Conservation (phyloP, 2,113 vertebrate genomes). For the Phaethon lepturus region DNA sequence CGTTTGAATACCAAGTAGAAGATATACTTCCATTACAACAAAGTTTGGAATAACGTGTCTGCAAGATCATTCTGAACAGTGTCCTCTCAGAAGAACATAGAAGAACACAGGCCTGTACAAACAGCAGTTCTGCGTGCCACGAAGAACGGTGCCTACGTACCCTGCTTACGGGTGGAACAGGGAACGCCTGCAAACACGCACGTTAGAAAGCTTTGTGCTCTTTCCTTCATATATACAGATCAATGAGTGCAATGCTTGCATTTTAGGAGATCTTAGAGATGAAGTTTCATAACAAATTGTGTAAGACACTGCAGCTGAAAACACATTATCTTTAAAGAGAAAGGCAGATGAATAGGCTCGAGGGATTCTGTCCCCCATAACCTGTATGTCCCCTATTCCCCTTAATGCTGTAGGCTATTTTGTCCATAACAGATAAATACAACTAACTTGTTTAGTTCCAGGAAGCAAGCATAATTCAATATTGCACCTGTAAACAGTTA, state of each 20-base stretch:
- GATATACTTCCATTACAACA: neutral
- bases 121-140: neutral
- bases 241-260: neutral
- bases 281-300: neutral
- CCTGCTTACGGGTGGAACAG: rapidly evolving
- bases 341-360: neutral
- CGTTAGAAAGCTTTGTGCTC: neutral
- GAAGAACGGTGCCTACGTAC: rapidly evolving
- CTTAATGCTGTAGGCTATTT: neutral
- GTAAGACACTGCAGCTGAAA: neutral
- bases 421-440: neutral
- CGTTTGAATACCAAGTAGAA: neutral
- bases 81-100: neutral
- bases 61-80: neutral
- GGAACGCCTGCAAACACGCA: no score
- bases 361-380: neutral
- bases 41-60: neutral
- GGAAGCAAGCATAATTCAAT: constrained; percentile 7
- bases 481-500: constrained; percentile 14
- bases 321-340: neutral
- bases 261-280: neutral
- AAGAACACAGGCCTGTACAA: neutral
- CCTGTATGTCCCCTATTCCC: neutral
- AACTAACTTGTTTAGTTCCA: neutral
- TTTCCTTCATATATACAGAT: neutral